Conservation (phyloP, 2,113 vertebrate genomes). For the Catharus minimus region DNA sequence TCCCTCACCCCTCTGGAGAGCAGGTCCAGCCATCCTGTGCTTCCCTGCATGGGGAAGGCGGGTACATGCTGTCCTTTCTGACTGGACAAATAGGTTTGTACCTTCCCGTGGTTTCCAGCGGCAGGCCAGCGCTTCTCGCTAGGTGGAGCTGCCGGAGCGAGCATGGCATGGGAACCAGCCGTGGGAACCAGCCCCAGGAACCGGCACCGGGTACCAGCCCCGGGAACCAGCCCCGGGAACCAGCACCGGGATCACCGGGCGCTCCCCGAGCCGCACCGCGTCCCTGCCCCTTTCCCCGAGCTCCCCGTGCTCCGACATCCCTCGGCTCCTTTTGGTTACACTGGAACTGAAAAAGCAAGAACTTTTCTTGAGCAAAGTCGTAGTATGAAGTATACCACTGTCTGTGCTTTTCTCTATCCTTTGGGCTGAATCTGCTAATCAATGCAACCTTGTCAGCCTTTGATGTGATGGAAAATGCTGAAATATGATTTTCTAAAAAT, state of each 20-base stretch:
- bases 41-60: background rate
- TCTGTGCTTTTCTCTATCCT: constrained; percentile 21
- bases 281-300: background rate
- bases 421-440: constrained; percentile 45
- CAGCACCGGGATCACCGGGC: no score
- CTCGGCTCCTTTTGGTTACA: background rate
- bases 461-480: constrained; percentile 62
- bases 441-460: constrained; percentile 15
- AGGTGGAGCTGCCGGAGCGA: constrained; percentile 68
- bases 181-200: no score
- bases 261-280: fast-evolving
- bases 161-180: background rate
- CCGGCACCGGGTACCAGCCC: no score
- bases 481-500: constrained; percentile 68
- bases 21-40: fast-evolving
- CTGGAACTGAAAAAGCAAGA: background rate
- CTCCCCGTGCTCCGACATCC: background rate
- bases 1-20: background rate
- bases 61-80: fast-evolving
- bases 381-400: background rate
- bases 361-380: background rate
- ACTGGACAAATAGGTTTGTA: fast-evolving
- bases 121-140: background rate
- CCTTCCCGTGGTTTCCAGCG: background rate
- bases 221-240: fast-evolving